These are phyloP conservation scores for Mormyrus lacerda DNA, from an alignment of 2,113 vertebrate species.

Conservation along the genomic window DNA sequence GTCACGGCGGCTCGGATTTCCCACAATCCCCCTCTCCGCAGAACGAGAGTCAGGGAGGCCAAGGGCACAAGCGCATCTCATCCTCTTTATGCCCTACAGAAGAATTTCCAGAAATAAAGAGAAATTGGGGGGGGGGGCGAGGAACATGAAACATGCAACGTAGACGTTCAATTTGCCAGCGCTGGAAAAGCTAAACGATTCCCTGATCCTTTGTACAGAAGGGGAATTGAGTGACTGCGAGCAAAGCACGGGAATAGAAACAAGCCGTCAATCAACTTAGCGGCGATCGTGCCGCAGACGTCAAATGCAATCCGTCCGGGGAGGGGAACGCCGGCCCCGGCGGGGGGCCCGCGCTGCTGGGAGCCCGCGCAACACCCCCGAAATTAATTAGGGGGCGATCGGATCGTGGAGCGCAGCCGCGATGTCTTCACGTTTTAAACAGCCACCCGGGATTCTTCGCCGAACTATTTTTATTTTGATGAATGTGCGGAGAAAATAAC, in stretches of 20 bases:
- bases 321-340: neutral
- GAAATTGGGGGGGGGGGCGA: neutral
- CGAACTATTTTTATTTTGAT: slow-evolving; percentile 57
- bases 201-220: neutral
- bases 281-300: slow-evolving; percentile 14
- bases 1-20: neutral
- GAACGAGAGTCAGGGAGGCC: neutral
- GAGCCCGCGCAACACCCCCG: slow-evolving; percentile 34
- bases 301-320: neutral
- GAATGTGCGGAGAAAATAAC: slow-evolving; percentile 50
- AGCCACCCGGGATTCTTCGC: slow-evolving; percentile 45
- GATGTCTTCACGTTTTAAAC: slow-evolving; percentile 23
- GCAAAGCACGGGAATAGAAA: slow-evolving; percentile 9
- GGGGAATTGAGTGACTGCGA: neutral
- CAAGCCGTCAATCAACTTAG: neutral
- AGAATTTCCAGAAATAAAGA: slow-evolving; percentile 1
- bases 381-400: slow-evolving; percentile 31
- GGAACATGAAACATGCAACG: neutral
- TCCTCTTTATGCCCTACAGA: neutral
- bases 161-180: neutral
- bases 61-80: neutral
- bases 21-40: neutral
- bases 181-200: neutral
- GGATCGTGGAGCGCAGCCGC: slow-evolving; percentile 32
- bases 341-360: slow-evolving; percentile 1